A percentile compares a stretch with the other conserved stretches of the same genome.
Conservation (phyloP, 2,888 invertebrate species). For the Limnephilus marmoratus region DNA sequence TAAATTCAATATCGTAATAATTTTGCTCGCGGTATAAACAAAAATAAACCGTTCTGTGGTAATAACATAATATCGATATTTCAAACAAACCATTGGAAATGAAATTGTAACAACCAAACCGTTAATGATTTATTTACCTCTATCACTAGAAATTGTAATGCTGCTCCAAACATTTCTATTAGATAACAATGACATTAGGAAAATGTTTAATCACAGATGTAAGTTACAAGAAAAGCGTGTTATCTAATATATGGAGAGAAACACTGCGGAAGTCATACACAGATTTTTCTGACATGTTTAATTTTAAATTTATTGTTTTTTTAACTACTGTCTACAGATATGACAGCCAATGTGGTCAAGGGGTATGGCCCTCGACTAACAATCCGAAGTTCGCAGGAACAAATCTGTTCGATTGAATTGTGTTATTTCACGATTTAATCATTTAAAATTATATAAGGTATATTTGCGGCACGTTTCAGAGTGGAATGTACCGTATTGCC, state of each 20-base stretch:
- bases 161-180: not conserved
- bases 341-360: no score
- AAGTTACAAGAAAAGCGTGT: conserved; percentile 35
- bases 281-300: not conserved
- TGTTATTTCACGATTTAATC: no score
- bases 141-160: conserved; percentile 40
- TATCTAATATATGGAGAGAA: not conserved
- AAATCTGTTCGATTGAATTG: no score
- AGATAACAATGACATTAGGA: conserved; percentile 42
- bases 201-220: conserved; percentile 47
- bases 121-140: conserved; percentile 2
- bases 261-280: not conserved
- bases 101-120: not conserved
- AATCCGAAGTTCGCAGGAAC: no score
- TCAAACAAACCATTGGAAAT: not conserved
- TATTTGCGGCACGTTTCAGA: no score
- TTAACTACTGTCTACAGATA: no score
- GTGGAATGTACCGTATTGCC: no score
- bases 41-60: not conserved
- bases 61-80: not conserved
- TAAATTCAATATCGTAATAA: not conserved
- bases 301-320: no score
- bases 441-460: no score
- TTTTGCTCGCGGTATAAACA: not conserved
- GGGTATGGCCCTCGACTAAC: no score